These are phyloP conservation scores for Nebria salina DNA, from an alignment of 2,888 invertebrate species.

Conservation along the genomic window DNA sequence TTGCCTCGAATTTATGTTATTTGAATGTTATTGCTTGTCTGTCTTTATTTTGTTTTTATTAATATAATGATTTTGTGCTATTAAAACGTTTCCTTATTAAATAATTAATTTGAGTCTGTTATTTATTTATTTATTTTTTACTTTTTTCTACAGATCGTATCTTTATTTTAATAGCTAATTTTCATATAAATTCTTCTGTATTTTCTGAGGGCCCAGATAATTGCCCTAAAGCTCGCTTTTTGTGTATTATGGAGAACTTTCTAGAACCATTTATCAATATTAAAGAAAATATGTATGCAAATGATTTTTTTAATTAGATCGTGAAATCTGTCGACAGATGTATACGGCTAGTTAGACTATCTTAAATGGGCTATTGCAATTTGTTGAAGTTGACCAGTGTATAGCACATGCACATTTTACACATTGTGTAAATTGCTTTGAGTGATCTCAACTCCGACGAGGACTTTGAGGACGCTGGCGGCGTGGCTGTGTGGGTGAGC, in stretches of 20 bases:
- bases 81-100: conserved; percentile 5
- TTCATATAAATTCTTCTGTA: too few relatives aligned
- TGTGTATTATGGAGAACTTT: too few relatives aligned
- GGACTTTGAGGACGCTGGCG: neutral
- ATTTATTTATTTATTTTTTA: neutral
- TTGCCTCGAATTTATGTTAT: conserved; percentile 27
- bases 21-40: conserved; percentile 22
- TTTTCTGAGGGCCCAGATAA: too few relatives aligned
- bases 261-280: too few relatives aligned
- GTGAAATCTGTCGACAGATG: neutral
- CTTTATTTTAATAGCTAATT: too few relatives aligned
- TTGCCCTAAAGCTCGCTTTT: too few relatives aligned
- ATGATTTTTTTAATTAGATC: too few relatives aligned
- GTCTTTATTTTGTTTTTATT: conserved; percentile 20
- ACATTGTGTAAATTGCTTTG: neutral
- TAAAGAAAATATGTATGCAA: too few relatives aligned
- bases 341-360: neutral
- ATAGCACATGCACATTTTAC: neutral
- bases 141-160: too few relatives aligned
- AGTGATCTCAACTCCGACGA: neutral
- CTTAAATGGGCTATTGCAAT: neutral
- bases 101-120: neutral
- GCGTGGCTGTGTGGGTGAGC: neutral
- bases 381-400: neutral
- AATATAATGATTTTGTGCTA: conserved; percentile 28